Percentiles rank a stretch among this genome's conserved stretches.
Conservation (phyloP, 2,797 vertebrate genomes). For the Poecilia picta region DNA sequence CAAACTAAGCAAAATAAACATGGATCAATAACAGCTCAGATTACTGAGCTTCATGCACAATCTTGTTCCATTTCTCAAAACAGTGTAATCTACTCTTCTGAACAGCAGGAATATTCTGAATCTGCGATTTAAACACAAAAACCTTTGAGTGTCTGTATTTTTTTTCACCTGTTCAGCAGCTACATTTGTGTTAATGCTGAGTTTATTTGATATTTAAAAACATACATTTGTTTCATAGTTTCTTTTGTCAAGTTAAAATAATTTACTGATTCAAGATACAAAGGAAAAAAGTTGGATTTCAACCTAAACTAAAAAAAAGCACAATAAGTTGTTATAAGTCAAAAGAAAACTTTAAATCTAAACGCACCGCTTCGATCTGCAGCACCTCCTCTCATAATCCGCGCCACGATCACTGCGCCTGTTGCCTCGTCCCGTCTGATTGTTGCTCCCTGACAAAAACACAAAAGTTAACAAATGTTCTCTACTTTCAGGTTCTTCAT, state of each 20-base stretch:
- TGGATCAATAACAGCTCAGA: constrained; percentile 8
- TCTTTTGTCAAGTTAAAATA: not conserved
- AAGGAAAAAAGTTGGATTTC: not conserved
- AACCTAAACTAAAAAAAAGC: not conserved
- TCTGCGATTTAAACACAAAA: not conserved
- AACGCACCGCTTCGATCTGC: constrained; percentile 91
- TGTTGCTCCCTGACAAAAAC: constrained; percentile 87
- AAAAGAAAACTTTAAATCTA: not conserved
- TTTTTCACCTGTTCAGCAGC: not conserved
- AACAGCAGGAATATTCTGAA: not conserved
- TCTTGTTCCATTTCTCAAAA: not conserved
- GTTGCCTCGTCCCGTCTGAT: constrained; percentile 92
- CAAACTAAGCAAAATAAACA: constrained; percentile 8
- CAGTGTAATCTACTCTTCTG: not conserved
- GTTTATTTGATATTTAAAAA: not conserved
- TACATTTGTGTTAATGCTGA: not conserved
- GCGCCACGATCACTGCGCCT: constrained; percentile 90
- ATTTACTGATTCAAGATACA: not conserved
- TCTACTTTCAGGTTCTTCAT: not conserved
- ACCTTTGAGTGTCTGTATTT: not conserved
- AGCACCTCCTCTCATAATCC: constrained; percentile 95
- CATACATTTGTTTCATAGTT: not conserved
- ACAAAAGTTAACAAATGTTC: constrained; percentile 5
- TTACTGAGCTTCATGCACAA: not conserved
- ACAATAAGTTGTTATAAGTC: not conserved